These are phyloP conservation scores for Neomonachus schauinslandi DNA, from an alignment of 2,113 vertebrate species.

Conservation along the genomic window DNA sequence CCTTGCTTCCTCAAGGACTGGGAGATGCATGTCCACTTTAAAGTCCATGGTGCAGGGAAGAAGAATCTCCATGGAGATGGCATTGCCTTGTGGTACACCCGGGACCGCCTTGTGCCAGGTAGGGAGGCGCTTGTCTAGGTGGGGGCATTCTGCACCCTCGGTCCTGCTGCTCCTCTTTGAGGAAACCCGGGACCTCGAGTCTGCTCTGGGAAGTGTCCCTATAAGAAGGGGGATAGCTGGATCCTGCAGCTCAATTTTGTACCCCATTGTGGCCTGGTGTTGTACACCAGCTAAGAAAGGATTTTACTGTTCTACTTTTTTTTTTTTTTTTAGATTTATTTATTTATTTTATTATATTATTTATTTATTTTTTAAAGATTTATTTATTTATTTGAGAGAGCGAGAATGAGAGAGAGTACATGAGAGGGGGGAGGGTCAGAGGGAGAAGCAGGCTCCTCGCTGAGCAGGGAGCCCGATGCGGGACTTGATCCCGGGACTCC, in stretches of 20 bases:
- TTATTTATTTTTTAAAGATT: too few species aligned
- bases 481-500: too few species aligned
- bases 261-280: not conserved
- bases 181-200: not conserved
- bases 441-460: too few species aligned
- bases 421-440: too few species aligned
- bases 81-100: slow-evolving; percentile 98
- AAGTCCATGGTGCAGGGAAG: slow-evolving; percentile 94
- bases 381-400: too few species aligned
- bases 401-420: too few species aligned
- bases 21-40: slow-evolving; percentile 99
- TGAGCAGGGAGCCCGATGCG: too few species aligned
- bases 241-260: too few species aligned
- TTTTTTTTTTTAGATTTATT: not conserved
- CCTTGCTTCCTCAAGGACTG: slow-evolving; percentile 98
- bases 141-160: too few species aligned
- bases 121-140: not conserved
- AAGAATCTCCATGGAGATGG: slow-evolving; percentile 98
- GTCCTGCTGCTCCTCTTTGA: not conserved
- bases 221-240: not conserved
- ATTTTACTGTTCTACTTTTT: not conserved
- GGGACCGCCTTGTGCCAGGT: slow-evolving; percentile 94
- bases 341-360: not conserved
- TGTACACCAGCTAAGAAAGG: not conserved
- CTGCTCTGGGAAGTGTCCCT: not conserved